phyloP scores from a whole-genome alignment of 2,113 vertebrate species.

The Jacana jacana region DNA sequence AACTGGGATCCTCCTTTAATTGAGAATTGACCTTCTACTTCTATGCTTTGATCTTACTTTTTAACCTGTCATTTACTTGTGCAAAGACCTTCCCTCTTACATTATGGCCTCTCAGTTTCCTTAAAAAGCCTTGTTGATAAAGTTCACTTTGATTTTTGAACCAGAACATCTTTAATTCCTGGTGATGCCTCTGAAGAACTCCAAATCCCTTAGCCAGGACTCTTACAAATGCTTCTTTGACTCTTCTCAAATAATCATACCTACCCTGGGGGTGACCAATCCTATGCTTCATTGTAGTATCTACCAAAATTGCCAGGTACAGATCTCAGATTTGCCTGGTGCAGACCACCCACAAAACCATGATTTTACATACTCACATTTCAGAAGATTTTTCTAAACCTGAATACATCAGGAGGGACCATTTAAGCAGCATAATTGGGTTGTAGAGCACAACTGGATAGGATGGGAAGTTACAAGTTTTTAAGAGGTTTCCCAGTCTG shows the following conservation, averaged over 20 bases:
- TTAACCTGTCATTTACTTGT: neutral
- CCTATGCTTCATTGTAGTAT: neutral
- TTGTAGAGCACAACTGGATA: neutral
- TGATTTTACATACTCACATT: neutral
- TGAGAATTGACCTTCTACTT: neutral
- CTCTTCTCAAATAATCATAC: neutral
- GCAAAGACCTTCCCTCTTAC: neutral
- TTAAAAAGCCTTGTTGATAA: neutral
- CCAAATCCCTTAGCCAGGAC: neutral
- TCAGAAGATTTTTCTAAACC: constrained; percentile 12
- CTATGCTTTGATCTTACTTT: neutral
- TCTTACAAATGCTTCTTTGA: neutral
- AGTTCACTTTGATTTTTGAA: constrained; percentile 1
- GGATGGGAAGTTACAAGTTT: neutral
- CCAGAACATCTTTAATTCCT: neutral
- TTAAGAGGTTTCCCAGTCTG: neutral
- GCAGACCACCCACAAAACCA: neutral
- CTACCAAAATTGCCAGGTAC: neutral
- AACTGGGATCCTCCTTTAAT: neutral
- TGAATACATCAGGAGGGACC: neutral
- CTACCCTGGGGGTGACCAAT: neutral
- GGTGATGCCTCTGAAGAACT: neutral
- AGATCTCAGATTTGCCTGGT: neutral
- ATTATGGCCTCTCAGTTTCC: neutral
- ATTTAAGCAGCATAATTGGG: neutral